Evolutionary conservation across 2,888 invertebrate genomes (phyloP).

Genomic region (Nymphalis urticae): DNA sequence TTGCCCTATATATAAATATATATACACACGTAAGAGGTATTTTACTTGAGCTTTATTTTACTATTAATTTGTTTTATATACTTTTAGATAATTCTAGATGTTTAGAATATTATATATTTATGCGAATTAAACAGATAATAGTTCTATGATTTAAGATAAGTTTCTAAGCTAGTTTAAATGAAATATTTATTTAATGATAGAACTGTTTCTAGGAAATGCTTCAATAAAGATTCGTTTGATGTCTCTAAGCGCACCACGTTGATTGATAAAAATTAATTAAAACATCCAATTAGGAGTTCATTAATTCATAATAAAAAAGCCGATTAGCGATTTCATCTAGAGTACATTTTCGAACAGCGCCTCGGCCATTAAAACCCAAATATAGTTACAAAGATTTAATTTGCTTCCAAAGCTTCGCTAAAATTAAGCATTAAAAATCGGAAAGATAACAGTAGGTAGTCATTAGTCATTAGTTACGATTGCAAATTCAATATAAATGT

Average conservation of each 20-base stretch:
- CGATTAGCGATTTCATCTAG: not conserved
- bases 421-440: not conserved
- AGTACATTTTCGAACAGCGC: not conserved
- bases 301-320: constrained; percentile 1
- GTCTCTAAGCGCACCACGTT: not conserved
- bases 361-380: not conserved
- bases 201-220: not conserved
- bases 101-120: no score
- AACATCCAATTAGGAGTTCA: constrained; percentile 9
- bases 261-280: constrained; percentile 1
- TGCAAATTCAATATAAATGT: not conserved
- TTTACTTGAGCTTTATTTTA: constrained; percentile 16
- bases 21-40: constrained; percentile 12
- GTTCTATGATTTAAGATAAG: not conserved
- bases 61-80: not conserved
- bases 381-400: not conserved
- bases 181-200: not conserved
- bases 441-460: not conserved
- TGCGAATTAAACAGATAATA: no score
- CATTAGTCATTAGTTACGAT: not conserved
- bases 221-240: not conserved
- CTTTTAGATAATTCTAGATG: not conserved
- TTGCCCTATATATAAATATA: constrained; percentile 31
- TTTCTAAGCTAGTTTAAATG: not conserved
- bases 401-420: not conserved